Evolutionary conservation across 2,113 vertebrate species (phyloP).

Genomic region (Nerophis lumbriciformis): DNA sequence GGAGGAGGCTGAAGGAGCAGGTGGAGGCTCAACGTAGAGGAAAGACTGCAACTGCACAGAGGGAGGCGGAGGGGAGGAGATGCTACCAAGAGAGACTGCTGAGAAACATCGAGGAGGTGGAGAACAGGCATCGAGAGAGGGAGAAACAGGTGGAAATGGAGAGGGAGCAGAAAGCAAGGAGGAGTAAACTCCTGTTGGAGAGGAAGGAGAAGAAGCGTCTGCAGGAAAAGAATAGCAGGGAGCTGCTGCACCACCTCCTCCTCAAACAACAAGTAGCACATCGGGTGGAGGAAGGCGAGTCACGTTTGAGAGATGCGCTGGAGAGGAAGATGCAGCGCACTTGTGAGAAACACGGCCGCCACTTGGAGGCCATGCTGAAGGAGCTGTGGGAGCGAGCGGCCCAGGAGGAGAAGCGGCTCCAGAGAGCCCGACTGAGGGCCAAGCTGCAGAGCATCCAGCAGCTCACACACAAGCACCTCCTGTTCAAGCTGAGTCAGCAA

Average conservation of each 20-base stretch:
- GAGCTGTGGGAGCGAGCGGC: conserved; percentile 49
- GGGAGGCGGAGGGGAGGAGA: conserved; percentile 48
- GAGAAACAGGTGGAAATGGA: conserved; percentile 41
- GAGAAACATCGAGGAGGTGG: conserved; percentile 41
- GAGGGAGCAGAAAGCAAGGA: conserved; percentile 50
- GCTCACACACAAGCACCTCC: conserved; percentile 45
- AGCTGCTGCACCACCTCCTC: conserved; percentile 65
- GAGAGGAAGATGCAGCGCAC: conserved; percentile 55
- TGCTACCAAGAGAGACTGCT: conserved; percentile 48
- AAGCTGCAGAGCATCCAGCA: conserved; percentile 39
- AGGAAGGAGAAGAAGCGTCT: conserved; percentile 42
- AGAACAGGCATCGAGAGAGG: conserved; percentile 35
- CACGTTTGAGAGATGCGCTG: conserved; percentile 45
- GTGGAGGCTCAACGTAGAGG: conserved; percentile 40
- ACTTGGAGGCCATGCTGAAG: conserved; percentile 31
- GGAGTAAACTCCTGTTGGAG: conserved; percentile 40
- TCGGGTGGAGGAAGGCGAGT: conserved; percentile 59
- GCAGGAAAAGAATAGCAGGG: conserved; percentile 57
- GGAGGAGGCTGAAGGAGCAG: conserved; percentile 50
- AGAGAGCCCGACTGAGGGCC: conserved; percentile 42
- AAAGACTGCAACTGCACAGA: conserved; percentile 27
- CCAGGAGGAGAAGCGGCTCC: conserved; percentile 54
- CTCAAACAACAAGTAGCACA: conserved; percentile 66
- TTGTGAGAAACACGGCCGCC: conserved; percentile 34
- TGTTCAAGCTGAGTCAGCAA: conserved; percentile 53